phyloP scores from a whole-genome alignment of 1,140 invertebrate species.

The Ridgeia piscesae region DNA sequence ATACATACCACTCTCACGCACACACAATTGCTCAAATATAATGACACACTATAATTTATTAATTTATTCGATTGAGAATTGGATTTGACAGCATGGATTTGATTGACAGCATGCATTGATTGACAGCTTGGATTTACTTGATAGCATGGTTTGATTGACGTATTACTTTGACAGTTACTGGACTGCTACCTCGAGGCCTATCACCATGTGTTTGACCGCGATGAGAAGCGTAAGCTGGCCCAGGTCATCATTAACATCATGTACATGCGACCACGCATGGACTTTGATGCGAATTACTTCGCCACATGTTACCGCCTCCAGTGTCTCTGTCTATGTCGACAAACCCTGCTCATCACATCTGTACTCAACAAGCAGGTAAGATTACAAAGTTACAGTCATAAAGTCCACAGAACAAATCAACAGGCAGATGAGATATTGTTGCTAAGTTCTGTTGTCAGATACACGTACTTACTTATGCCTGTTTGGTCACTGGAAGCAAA shows the following conservation, averaged over 20 bases:
- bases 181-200: conserved; percentile 58
- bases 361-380: conserved; percentile 53
- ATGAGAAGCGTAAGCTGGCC: conserved; percentile 50
- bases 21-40: too few species aligned
- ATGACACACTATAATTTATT: too few species aligned
- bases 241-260: conserved; percentile 56
- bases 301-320: conserved; percentile 50
- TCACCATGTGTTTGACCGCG: conserved; percentile 55
- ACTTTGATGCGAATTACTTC: conserved; percentile 51
- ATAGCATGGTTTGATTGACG: conserved; percentile 8
- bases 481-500: too few species aligned
- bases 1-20: too few species aligned
- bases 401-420: background rate
- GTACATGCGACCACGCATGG: conserved; percentile 49
- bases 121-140: conserved; percentile 13
- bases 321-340: conserved; percentile 44
- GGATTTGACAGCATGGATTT: background rate
- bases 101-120: conserved; percentile 2
- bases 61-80: background rate
- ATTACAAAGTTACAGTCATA: background rate
- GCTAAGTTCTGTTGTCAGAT: too few species aligned
- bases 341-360: conserved; percentile 45
- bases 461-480: too few species aligned
- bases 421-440: too few species aligned
- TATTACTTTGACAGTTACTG: conserved; percentile 43